A percentile compares a stretch with the other conserved stretches of the same genome.
These are phyloP conservation scores for Acheta domesticus DNA, from an alignment of 2,888 invertebrate species.

Conservation along the genomic window DNA sequence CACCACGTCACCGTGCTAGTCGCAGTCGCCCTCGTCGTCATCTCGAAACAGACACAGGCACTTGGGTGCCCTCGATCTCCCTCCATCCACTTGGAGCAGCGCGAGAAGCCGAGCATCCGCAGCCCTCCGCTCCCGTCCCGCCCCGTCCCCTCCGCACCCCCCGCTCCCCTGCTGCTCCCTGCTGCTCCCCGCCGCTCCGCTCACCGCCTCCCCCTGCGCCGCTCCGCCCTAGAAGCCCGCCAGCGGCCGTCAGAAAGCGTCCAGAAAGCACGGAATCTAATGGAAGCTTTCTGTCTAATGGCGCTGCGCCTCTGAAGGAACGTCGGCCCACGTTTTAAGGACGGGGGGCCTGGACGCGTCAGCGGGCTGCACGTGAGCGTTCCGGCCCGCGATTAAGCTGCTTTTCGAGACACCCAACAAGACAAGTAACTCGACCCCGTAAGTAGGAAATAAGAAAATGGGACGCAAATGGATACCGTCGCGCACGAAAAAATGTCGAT, in stretches of 20 bases:
- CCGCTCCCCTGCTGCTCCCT: neutral
- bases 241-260: neutral
- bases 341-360: neutral
- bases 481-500: too few species aligned
- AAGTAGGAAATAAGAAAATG: too few species aligned
- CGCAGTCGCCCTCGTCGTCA: too few species aligned
- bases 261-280: slow-evolving; percentile 1
- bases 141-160: neutral
- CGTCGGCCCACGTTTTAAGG: neutral
- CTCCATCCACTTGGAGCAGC: too few species aligned
- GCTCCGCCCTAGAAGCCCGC: neutral
- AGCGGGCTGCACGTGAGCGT: neutral
- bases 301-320: neutral
- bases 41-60: too few species aligned
- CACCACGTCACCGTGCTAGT: too few species aligned
- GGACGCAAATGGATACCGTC: too few species aligned
- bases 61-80: too few species aligned
- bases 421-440: too few species aligned
- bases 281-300: slow-evolving; percentile 18
- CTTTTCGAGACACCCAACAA: neutral
- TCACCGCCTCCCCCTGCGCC: neutral
- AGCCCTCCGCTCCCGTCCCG: neutral
- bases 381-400: neutral
- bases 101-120: too few species aligned
- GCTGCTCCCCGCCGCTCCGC: neutral